A percentile compares a stretch with the other conserved stretches of the same genome.
Conservation (phyloP, 2,113 vertebrate species). For the Oreochromis spilurus region DNA sequence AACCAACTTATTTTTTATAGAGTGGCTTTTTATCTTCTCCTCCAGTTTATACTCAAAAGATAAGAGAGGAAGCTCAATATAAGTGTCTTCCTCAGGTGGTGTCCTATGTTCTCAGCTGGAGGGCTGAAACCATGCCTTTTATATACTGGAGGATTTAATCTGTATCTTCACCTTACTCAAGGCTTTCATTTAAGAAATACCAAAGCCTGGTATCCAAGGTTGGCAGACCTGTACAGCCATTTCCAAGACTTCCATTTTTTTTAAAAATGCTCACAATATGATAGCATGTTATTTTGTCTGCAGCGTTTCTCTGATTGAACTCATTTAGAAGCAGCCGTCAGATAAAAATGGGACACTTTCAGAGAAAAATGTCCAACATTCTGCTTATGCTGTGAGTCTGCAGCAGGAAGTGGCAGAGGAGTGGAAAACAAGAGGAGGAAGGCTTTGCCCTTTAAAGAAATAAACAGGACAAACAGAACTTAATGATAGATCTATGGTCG, state of each 20-base stretch:
- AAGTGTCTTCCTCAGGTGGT: background rate
- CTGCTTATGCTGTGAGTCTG: background rate
- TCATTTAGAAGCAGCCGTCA: background rate
- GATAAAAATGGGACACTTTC: background rate
- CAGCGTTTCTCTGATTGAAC: background rate
- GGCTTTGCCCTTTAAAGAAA: background rate
- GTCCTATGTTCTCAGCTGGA: background rate
- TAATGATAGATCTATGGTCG: background rate
- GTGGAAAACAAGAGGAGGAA: background rate
- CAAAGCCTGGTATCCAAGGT: background rate
- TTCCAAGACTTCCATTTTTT: background rate
- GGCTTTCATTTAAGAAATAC: background rate
- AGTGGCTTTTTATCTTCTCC: background rate
- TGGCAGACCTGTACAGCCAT: background rate
- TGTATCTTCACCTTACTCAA: background rate
- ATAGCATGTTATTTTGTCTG: fast-evolving
- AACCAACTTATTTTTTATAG: background rate
- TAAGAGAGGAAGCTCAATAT: background rate
- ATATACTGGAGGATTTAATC: background rate
- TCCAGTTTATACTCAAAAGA: background rate
- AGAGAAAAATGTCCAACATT: background rate
- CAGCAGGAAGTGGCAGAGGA: background rate
- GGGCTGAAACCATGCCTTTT: background rate
- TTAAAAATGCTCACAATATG: background rate
- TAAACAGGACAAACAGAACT: background rate